These are phyloP conservation scores for Xanthorhoe spadicearia DNA, from an alignment of 2,888 invertebrate genomes.

Conservation along the genomic window DNA sequence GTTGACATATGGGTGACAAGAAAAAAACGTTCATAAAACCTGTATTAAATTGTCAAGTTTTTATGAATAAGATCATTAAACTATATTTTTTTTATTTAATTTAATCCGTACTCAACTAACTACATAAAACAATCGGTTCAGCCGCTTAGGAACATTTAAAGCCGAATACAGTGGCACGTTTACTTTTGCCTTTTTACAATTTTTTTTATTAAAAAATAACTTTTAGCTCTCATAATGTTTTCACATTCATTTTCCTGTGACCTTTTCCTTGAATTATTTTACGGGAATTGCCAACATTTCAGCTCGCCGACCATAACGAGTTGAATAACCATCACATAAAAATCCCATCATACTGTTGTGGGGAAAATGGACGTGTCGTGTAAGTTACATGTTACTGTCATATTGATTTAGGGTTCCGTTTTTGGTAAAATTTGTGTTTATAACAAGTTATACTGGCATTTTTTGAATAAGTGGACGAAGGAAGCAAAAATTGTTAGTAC, in stretches of 20 bases:
- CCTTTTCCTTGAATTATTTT: constrained; percentile 10
- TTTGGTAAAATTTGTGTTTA: neutral
- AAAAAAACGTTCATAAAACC: too few species aligned
- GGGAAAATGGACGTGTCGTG: constrained; percentile 31
- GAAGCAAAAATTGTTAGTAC: neutral
- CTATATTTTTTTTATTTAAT: too few species aligned
- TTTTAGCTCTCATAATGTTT: neutral
- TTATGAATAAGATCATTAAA: too few species aligned
- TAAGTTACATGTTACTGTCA: constrained; percentile 12
- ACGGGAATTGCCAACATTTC: constrained; percentile 7
- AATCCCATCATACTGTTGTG: constrained; percentile 23
- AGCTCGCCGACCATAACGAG: constrained; percentile 11
- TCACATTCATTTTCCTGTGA: neutral
- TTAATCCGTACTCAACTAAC: too few species aligned
- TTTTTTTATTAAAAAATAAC: neutral
- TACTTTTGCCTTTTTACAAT: too few species aligned
- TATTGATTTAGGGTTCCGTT: constrained; percentile 13
- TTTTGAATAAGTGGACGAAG: neutral
- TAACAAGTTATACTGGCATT: neutral
- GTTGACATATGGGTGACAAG: too few species aligned
- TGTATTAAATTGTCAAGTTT: too few species aligned
- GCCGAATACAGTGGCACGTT: too few species aligned
- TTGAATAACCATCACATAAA: constrained; percentile 26
- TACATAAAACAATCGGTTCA: too few species aligned
- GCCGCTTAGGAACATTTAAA: too few species aligned